Evolutionary conservation across 2,113 vertebrate genomes (phyloP), one percentile per base, ranked within the genome.

Genomic region (Phasianus colchicus): DNA sequence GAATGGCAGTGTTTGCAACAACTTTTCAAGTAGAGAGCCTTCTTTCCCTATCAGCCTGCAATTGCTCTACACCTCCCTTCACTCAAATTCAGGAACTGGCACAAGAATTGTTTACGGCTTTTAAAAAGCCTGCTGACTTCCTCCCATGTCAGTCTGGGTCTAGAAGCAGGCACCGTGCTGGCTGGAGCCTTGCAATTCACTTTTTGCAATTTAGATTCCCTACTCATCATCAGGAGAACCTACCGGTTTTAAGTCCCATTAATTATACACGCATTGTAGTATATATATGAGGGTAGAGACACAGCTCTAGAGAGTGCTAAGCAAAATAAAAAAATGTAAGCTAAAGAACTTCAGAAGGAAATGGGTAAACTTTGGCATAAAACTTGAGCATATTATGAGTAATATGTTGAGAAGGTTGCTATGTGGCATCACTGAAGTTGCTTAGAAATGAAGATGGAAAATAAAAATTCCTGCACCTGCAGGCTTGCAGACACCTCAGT

Each of bases 51-150:
- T 7, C 14, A 76, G 55, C 2, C 13, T 17, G 3, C 72, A 73
- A 71, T 29, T 91, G 22, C 38, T 75, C 27, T 63, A 48, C 27
- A 36, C 18, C 19, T 86, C 36, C n/a, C 19, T 78, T 48, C 48
- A 58, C 36, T 83, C 34, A 55, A 42, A 36, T 54, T 91, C 40
- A 36, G 81, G 61, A 63, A 25, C 27, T 65, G 70, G 30, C n/a
- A 45, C 10, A 21, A 36, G 60, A 86, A 86, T 75, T 86, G 61
- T 36, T 42, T 36, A 22, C 5, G 34, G 60, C 69, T 93, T 87
- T 80, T 81, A 80, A 91, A 95, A 95, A 90, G 65, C 80, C 54
- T 90, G 18, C 36, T 91, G 83, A 86, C 61, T 81, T 91, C 86
- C 80, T 88, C 61, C 48, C 43, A 72, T 71, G 48, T 75, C 85